A percentile compares a stretch with the other conserved stretches of the same genome.
These are phyloP conservation scores for Danio aesculapii DNA, from an alignment of 2,797 vertebrate genomes.

Conservation along the genomic window DNA sequence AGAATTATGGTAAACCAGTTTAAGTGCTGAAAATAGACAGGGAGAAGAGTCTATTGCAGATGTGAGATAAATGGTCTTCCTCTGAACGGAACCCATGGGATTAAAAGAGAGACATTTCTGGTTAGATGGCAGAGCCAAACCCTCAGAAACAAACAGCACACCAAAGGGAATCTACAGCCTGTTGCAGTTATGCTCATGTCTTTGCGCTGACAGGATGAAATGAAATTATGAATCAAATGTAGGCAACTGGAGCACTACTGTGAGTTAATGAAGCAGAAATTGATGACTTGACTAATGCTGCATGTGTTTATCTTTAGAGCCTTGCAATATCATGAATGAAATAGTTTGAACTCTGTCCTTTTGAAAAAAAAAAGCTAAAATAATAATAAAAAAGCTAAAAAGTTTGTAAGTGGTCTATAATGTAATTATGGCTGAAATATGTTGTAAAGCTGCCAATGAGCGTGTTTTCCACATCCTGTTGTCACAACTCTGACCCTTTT, in stretches of 20 bases:
- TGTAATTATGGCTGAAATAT: not conserved
- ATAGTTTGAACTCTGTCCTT: not conserved
- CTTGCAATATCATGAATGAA: not conserved
- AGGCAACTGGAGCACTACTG: not conserved
- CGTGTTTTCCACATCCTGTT: not conserved
- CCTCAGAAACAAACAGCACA: constrained; percentile 55
- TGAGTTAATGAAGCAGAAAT: not conserved
- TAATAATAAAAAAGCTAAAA: too few relatives aligned
- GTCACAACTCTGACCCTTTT: not conserved
- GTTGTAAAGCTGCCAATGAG: not conserved
- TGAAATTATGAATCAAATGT: constrained; percentile 4
- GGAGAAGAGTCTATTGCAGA: constrained; percentile 28
- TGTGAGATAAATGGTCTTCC: constrained; percentile 51
- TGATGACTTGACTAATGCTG: not conserved
- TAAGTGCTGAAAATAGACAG: constrained; percentile 54
- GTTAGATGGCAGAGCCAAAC: constrained; percentile 55
- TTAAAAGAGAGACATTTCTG: constrained; percentile 56
- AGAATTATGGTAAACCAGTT: constrained; percentile 61
- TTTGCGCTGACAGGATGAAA: constrained; percentile 21
- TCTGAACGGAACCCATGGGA: constrained; percentile 54
- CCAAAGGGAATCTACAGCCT: constrained; percentile 50
- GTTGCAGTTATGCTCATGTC: constrained; percentile 43
- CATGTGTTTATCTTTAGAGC: not conserved
- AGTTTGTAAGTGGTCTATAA: too few relatives aligned
- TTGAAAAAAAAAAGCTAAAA: too few relatives aligned